Conservation (phyloP, 2,797 vertebrate species). For the Takifugu ocellatus region DNA sequence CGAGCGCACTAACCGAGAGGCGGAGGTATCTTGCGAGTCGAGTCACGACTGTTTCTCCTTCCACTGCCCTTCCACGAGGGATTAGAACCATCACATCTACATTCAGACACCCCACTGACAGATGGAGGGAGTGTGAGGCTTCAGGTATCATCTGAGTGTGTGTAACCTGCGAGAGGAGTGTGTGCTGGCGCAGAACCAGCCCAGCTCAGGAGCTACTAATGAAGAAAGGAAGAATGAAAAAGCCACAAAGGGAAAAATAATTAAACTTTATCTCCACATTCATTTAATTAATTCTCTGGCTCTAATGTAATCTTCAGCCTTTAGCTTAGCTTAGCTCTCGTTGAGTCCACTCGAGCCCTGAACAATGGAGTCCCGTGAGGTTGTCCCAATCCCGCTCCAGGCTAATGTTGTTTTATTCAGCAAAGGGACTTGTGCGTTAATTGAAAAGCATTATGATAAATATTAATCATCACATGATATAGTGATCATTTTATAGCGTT, state of each 20-base stretch:
- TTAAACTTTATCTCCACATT: conserved; percentile 69
- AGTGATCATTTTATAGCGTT: neutral
- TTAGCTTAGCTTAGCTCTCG: conserved; percentile 59
- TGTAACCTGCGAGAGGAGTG: neutral
- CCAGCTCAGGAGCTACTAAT: conserved; percentile 17
- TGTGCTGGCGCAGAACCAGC: conserved; percentile 18
- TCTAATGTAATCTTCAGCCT: conserved; percentile 59
- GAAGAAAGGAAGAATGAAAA: conserved; percentile 37
- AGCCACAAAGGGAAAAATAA: conserved; percentile 45
- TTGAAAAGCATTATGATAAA: conserved; percentile 34
- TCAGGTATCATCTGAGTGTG: neutral
- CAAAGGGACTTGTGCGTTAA: conserved; percentile 16
- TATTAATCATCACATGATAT: conserved; percentile 5
- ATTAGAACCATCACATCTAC: conserved; percentile 47
- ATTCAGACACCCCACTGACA: conserved; percentile 34
- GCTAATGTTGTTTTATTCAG: conserved; percentile 43
- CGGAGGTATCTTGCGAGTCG: conserved; percentile 39
- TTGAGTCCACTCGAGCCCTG: conserved; percentile 43
- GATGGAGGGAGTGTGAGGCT: conserved; percentile 1
- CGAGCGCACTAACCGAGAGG: conserved; percentile 9
- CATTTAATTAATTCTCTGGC: conserved; percentile 69
- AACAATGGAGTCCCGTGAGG: conserved; percentile 33
- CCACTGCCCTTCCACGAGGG: conserved; percentile 50
- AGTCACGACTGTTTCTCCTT: conserved; percentile 53
- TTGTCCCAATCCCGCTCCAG: conserved; percentile 38